phyloP scores from a whole-genome alignment of 2,113 vertebrate genomes.

The Dicrurus megarhynchus region DNA sequence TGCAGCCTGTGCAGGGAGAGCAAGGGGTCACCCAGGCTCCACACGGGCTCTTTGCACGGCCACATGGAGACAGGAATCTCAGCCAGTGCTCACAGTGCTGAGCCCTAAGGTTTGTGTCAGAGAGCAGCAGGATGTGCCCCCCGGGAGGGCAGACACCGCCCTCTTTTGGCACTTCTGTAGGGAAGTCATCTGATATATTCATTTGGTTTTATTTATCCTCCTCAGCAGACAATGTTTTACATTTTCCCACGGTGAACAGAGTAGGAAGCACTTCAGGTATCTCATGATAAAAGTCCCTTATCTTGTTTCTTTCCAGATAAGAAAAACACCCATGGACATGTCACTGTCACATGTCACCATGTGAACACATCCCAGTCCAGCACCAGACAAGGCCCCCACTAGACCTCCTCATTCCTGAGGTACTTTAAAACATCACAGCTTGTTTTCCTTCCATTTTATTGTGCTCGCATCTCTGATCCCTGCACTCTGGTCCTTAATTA shows the following conservation, averaged over 20 bases:
- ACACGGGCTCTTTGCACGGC: accelerated
- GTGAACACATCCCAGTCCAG: background rate
- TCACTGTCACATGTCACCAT: accelerated
- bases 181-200: background rate
- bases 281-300: background rate
- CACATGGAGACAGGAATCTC: background rate
- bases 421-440: background rate
- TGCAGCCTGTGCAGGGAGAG: constrained; percentile 34
- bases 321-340: accelerated
- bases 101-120: background rate
- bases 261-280: background rate
- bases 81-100: background rate
- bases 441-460: background rate
- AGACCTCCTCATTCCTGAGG: background rate
- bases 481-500: background rate
- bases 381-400: background rate
- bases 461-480: background rate
- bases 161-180: background rate
- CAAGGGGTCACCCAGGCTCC: background rate
- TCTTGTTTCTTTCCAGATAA: background rate
- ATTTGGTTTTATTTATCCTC: background rate
- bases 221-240: background rate
- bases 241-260: background rate
- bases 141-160: background rate
- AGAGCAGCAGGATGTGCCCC: background rate